phyloP scores from a whole-genome alignment of 2,797 vertebrate species.

The Cyclopterus lumpus region DNA sequence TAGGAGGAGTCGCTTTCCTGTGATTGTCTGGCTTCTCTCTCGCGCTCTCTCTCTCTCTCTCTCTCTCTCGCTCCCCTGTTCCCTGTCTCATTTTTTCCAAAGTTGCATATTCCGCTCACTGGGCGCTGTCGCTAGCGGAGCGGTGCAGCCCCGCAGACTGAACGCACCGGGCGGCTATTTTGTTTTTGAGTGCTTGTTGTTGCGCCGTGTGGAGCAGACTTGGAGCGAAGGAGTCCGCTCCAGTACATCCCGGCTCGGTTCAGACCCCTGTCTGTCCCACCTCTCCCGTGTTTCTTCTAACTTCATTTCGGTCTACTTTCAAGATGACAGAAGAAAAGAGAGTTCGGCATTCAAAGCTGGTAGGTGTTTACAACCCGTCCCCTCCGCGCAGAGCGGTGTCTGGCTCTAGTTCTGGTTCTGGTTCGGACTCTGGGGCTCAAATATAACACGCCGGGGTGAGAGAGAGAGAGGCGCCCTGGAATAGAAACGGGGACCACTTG shows the following conservation, averaged over 20 bases:
- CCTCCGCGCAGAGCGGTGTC: conserved; percentile 45
- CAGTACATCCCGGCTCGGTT: conserved; percentile 15
- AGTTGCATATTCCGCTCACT: conserved; percentile 78
- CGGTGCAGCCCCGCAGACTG: conserved; percentile 48
- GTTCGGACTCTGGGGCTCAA: conserved; percentile 12
- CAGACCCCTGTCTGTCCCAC: neutral
- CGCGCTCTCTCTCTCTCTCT: conserved; percentile 48
- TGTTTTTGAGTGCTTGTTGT: neutral
- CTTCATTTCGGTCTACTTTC: conserved; percentile 69
- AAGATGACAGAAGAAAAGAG: conserved; percentile 85
- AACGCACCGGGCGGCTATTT: conserved; percentile 35
- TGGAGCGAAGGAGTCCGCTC: conserved; percentile 10
- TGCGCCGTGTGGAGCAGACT: conserved; percentile 43
- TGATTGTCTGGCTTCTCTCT: conserved; percentile 85
- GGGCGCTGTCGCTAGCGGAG: conserved; percentile 71
- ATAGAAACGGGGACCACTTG: conserved; percentile 26
- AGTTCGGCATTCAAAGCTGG: conserved; percentile 83
- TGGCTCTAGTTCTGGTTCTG: conserved; percentile 34
- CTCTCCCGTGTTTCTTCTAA: conserved; percentile 45
- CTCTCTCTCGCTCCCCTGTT: conserved; percentile 58
- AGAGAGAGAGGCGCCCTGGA: conserved; percentile 26
- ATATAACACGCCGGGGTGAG: conserved; percentile 1
- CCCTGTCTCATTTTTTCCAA: conserved; percentile 74
- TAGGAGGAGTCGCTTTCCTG: conserved; percentile 90
- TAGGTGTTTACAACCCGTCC: conserved; percentile 78